These are phyloP conservation scores for Zeugodacus cucurbitae DNA, from an alignment of 1,140 invertebrate species.

Conservation along the genomic window DNA sequence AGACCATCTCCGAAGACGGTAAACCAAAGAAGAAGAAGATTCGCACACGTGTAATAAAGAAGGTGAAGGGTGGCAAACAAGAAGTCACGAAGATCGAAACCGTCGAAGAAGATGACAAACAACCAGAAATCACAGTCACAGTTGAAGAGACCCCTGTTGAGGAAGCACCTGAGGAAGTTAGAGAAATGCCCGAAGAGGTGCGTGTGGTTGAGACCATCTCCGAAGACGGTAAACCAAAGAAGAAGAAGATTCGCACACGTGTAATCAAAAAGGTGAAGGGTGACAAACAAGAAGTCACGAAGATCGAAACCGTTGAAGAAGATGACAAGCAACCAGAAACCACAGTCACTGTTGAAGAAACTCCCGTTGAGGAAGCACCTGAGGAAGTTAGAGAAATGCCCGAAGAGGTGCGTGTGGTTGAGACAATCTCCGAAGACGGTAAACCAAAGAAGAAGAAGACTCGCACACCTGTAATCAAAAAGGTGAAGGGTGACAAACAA, in stretches of 20 bases:
- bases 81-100: conserved; percentile 53
- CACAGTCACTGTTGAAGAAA: conserved; percentile 47
- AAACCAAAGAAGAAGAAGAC: conserved; percentile 54
- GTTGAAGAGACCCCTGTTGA: conserved; percentile 44
- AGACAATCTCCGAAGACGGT: conserved; percentile 46
- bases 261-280: conserved; percentile 45
- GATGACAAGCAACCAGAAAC: conserved; percentile 48
- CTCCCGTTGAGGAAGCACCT: conserved; percentile 4
- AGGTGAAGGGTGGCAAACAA: conserved; percentile 52
- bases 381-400: conserved; percentile 59
- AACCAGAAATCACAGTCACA: conserved; percentile 26
- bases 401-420: conserved; percentile 51
- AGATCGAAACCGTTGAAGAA: conserved; percentile 42
- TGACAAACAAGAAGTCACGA: conserved; percentile 44
- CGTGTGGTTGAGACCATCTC: conserved; percentile 51
- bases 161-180: conserved; percentile 40
- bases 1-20: not conserved
- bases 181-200: conserved; percentile 45
- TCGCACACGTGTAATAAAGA: conserved; percentile 53
- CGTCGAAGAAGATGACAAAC: conserved; percentile 47
- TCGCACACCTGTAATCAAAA: conserved; percentile 51
- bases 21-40: conserved; percentile 54
- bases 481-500: conserved; percentile 54
- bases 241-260: conserved; percentile 44
- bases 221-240: conserved; percentile 50